These are phyloP conservation scores for Loriculus beryllinus DNA, from an alignment of 2,797 vertebrate genomes.

Conservation along the genomic window DNA sequence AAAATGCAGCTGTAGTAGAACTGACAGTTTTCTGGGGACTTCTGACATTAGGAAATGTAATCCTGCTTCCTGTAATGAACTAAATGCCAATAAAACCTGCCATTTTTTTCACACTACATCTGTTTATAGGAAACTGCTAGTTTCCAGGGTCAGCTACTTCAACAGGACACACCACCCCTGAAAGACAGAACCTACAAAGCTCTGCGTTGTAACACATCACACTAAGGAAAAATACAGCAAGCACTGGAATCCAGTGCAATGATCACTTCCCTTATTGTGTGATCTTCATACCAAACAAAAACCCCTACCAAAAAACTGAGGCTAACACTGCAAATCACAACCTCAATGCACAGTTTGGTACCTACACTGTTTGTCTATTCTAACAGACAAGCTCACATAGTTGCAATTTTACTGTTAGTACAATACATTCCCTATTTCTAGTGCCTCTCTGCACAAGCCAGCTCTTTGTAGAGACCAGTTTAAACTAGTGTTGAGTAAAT, in stretches of 20 bases:
- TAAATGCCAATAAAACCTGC: neutral
- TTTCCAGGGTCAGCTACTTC: neutral
- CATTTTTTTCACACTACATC: neutral
- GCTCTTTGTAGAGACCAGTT: conserved; percentile 4
- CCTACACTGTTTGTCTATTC: neutral
- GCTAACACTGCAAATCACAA: neutral
- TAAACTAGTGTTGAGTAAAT: neutral
- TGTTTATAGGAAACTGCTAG: neutral
- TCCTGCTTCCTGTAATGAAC: neutral
- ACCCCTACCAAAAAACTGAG: neutral
- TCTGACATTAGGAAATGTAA: neutral
- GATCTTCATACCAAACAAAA: neutral
- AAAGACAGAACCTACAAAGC: neutral
- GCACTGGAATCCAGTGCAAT: neutral
- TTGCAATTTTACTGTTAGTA: neutral
- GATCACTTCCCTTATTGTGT: neutral
- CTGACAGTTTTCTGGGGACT: neutral
- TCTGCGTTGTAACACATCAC: neutral
- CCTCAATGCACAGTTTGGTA: neutral
- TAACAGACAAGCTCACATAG: neutral
- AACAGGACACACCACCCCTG: neutral
- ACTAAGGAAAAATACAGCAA: neutral
- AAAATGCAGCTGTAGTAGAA: neutral
- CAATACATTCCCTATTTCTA: neutral
- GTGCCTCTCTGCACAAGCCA: neutral